Conservation (phyloP, 2,888 invertebrate species). For the Orthosia incerta region DNA sequence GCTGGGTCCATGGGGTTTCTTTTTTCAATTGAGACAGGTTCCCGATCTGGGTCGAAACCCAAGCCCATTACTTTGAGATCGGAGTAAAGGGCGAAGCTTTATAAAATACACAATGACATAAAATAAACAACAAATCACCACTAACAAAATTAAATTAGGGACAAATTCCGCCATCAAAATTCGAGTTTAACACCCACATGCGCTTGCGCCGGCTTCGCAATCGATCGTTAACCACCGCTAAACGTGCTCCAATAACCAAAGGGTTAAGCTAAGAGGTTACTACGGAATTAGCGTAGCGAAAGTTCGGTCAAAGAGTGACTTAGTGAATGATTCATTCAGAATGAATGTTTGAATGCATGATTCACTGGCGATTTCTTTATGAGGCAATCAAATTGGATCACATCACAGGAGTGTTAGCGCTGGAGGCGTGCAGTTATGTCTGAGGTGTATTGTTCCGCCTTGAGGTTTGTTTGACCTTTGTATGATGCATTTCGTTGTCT, state of each 20-base stretch:
- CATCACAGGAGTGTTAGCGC: slow-evolving; percentile 46
- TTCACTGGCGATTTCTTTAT: slow-evolving; percentile 62
- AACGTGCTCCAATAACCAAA: slow-evolving; percentile 60
- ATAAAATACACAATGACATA: background rate
- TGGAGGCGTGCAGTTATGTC: slow-evolving; percentile 20
- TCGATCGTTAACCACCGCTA: slow-evolving; percentile 58
- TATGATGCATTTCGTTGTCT: slow-evolving; percentile 8
- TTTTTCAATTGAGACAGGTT: no score
- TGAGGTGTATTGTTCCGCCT: slow-evolving; percentile 6
- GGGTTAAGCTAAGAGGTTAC: slow-evolving; percentile 57
- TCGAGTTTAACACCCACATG: slow-evolving; percentile 50
- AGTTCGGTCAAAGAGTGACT: slow-evolving; percentile 51
- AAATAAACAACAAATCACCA: slow-evolving; percentile 19
- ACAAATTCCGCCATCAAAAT: slow-evolving; percentile 50
- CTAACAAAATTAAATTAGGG: slow-evolving; percentile 45
- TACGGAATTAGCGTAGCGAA: slow-evolving; percentile 63
- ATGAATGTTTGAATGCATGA: slow-evolving; percentile 59
- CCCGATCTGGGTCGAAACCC: no score
- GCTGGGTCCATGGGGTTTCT: no score
- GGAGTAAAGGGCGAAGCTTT: background rate
- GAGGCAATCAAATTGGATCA: slow-evolving; percentile 60
- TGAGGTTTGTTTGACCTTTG: slow-evolving; percentile 5
- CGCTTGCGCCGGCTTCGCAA: slow-evolving; percentile 59
- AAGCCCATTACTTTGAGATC: no score
- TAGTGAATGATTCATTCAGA: slow-evolving; percentile 61